Conservation (phyloP, 2,113 vertebrate species). For the Amphilophus citrinellus region DNA sequence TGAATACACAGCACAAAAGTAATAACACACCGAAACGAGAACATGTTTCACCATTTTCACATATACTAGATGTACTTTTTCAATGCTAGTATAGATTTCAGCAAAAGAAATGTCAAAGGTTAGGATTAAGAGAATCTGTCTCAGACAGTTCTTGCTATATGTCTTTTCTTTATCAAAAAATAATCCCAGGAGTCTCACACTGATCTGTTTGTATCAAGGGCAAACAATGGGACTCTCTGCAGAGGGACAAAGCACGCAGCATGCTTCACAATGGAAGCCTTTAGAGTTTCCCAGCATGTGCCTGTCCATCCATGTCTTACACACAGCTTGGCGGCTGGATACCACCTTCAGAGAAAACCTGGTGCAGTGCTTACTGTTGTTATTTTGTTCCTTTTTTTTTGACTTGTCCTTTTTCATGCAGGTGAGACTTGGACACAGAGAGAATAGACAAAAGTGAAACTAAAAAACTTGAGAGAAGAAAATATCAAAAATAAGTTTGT, state of each 20-base stretch:
- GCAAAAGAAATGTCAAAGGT: not conserved
- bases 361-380: slow-evolving; percentile 16
- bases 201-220: slow-evolving; percentile 70
- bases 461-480: not conserved
- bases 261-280: slow-evolving; percentile 34
- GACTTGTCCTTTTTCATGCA: not conserved
- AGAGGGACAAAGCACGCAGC: slow-evolving; percentile 63
- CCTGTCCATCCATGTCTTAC: slow-evolving; percentile 58
- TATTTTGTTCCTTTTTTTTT: not conserved
- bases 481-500: not conserved
- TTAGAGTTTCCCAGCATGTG: slow-evolving; percentile 65
- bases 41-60: not conserved
- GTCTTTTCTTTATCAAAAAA: slow-evolving; percentile 51
- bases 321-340: slow-evolving; percentile 56
- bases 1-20: not conserved
- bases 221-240: slow-evolving; percentile 67
- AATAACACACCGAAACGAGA: not conserved
- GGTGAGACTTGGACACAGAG: not conserved
- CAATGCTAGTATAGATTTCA: not conserved
- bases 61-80: not conserved
- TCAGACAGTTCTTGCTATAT: slow-evolving; percentile 3
- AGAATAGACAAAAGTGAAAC: not conserved
- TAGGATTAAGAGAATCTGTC: slow-evolving; percentile 7
- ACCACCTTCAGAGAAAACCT: slow-evolving; percentile 41
- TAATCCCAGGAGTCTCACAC: slow-evolving; percentile 44